Evolutionary conservation across 2,113 vertebrate species (phyloP).

Genomic region (Rhegmatorhina hoffmannsi): DNA sequence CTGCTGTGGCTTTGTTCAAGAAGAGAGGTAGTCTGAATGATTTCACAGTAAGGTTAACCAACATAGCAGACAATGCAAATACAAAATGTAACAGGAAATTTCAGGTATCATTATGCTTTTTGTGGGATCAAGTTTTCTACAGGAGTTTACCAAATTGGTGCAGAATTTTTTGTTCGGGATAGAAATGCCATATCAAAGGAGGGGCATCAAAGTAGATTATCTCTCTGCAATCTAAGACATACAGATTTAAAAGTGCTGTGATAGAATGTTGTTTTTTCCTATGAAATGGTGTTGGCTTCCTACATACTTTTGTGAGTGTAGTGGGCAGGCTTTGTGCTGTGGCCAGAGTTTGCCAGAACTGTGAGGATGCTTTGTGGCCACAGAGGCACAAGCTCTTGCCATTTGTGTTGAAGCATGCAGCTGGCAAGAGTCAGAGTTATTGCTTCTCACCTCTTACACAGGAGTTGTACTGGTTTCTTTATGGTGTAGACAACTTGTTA

Average conservation of each 20-base stretch:
- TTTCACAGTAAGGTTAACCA: neutral
- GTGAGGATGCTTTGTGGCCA: neutral
- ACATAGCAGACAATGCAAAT: neutral
- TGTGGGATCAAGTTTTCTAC: neutral
- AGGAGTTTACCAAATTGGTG: neutral
- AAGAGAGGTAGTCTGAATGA: neutral
- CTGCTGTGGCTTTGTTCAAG: neutral
- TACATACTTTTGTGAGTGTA: fast-evolving
- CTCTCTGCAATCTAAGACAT: neutral
- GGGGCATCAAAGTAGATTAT: neutral
- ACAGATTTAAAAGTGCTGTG: neutral
- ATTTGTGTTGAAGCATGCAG: neutral
- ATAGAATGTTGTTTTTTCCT: neutral
- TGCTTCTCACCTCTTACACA: neutral
- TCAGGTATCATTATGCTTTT: neutral
- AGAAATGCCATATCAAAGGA: neutral
- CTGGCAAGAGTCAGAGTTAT: neutral
- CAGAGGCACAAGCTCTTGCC: fast-evolving
- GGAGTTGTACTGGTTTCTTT: neutral
- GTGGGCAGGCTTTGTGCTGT: neutral
- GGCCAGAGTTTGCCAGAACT: neutral
- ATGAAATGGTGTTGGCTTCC: neutral
- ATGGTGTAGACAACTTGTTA: neutral
- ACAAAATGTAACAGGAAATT: neutral
- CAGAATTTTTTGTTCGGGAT: neutral